Percentiles rank a stretch among this genome's conserved stretches.
Evolutionary conservation across 2,888 invertebrate genomes (phyloP).

Genomic region (Hofmannophila pseudospretella): DNA sequence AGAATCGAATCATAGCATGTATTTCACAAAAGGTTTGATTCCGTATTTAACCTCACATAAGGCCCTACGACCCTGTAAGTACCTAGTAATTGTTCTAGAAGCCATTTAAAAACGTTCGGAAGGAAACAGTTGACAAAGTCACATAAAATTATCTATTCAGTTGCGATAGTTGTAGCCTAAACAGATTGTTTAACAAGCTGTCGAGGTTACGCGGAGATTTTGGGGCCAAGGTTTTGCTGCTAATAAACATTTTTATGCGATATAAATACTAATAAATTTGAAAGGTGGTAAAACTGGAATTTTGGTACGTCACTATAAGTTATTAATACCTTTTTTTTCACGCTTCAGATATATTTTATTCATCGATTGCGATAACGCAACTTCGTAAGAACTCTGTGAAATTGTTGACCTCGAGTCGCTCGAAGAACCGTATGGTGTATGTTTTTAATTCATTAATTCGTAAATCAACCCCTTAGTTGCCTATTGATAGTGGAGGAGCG

Average conservation of each 20-base stretch:
- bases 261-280: conserved; percentile 46
- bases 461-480: conserved; percentile 45
- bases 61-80: conserved; percentile 14
- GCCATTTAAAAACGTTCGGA: conserved; percentile 9
- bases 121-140: conserved; percentile 15
- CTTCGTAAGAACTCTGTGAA: not conserved
- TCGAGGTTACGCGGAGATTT: conserved; percentile 59
- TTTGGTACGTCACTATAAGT: not conserved
- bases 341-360: not conserved
- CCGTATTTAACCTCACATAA: not conserved
- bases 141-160: conserved; percentile 37
- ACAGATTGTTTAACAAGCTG: conserved; percentile 55
- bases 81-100: not conserved
- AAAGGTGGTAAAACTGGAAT: conserved; percentile 41
- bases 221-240: conserved; percentile 68
- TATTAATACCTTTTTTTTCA: not conserved
- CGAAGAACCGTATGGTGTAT: conserved; percentile 9
- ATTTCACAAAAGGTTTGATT: no score
- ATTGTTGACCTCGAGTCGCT: conserved; percentile 1
- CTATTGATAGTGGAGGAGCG: conserved; percentile 30
- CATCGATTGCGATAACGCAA: not conserved
- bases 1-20: no score
- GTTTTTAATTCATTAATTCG: conserved; percentile 43
- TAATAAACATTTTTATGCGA: conserved; percentile 59
- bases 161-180: conserved; percentile 61